Base-by-base conservation (phyloP, 1,140 invertebrate species). In the Cylas formicarius region DNA sequence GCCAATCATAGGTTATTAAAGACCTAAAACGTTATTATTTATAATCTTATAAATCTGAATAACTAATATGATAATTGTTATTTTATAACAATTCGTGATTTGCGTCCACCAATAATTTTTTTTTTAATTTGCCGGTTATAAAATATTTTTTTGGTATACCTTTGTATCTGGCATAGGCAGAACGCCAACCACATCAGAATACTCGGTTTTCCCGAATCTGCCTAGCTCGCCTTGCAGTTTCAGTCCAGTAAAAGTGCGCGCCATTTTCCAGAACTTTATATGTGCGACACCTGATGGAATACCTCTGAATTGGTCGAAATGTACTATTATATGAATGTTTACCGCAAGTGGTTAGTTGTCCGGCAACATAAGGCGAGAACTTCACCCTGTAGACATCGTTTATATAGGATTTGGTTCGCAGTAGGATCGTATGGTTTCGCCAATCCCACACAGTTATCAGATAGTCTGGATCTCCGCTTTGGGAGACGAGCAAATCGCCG, bases 201-300 rank as follows among this genome's bases (percentile, higher is more conserved):
- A 87, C 66, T 91, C 86, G 10, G 86, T 92, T 68, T 86, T 87
- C 1, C 87, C 89, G 70, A 93, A 95, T 61, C 84, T 74, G 4
- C 90, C 90, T 13, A 89, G 60, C 57, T 84, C 76, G 2, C 87
- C 87, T 67, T 91, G 80, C 2, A 95, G 67, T 64, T 95, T 95
- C 0, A 93, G 63, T 2, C 90, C 90, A 0, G 90, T 93, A 59
- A 92, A 93, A 0, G 90, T 92, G 51, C 77, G 61, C 0, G 81
- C 80, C 79, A 93, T 90, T 74, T 89, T 92, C 90, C 90, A 94
- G 70, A 90, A 90, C 71, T 87, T 88, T 40, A 94, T 88, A 61
- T 93, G 90, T 11, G 76, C 78, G 0, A 64, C 69, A 38, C 76
- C 77, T 77, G 38, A 47, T 36, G 44, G n/a, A 48, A 44, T 22